Percentiles rank a stretch among this genome's conserved stretches.
Conservation (phyloP, 2,113 vertebrate species). For the Rhinolophus sinicus region DNA sequence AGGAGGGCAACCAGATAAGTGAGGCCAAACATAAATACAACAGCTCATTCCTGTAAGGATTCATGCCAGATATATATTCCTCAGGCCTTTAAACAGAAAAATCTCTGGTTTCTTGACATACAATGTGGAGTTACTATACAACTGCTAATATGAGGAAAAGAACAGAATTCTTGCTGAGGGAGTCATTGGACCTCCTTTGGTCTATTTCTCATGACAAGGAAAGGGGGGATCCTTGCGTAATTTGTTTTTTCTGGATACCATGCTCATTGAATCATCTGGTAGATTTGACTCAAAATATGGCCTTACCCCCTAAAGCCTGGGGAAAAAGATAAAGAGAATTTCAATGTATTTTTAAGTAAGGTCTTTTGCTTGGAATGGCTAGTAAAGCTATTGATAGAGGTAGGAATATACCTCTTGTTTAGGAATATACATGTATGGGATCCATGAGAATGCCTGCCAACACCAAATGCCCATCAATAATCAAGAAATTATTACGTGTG, state of each 20-base stretch:
- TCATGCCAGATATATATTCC: not conserved
- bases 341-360: not conserved
- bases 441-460: not conserved
- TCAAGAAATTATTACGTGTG: not conserved
- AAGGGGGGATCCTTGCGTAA: not conserved
- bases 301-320: not conserved
- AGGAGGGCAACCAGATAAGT: not conserved
- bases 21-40: not conserved
- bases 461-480: not conserved
- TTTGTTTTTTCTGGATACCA: not conserved
- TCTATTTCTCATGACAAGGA: not conserved
- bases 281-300: not conserved
- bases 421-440: not conserved
- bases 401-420: not conserved
- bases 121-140: not conserved
- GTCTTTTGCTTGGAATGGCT: not conserved
- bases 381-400: not conserved
- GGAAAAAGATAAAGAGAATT: not conserved
- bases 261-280: not conserved
- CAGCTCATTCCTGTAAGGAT: not conserved
- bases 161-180: not conserved
- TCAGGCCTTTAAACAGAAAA: not conserved
- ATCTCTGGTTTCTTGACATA: not conserved
- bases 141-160: not conserved
- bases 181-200: not conserved